A percentile compares a stretch with the other conserved stretches of the same genome.
These are phyloP conservation scores for Agrypnus murinus DNA, from an alignment of 2,888 invertebrate species.

Conservation along the genomic window DNA sequence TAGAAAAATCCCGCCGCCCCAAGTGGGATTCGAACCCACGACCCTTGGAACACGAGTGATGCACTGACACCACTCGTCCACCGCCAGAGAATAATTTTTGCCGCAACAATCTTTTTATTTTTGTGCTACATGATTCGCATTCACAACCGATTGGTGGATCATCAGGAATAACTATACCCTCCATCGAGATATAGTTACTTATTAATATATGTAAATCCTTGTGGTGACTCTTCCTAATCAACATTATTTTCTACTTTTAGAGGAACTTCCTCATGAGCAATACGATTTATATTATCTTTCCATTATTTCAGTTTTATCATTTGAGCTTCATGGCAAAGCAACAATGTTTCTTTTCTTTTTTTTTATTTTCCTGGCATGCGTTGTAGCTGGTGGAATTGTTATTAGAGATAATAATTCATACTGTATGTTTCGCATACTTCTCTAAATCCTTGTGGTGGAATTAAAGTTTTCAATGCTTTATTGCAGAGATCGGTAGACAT, in stretches of 20 bases:
- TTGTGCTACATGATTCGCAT: constrained; percentile 77
- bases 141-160: constrained; percentile 89
- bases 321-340: constrained; percentile 75
- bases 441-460: constrained; percentile 66
- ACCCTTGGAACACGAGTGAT: no score
- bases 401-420: constrained; percentile 72
- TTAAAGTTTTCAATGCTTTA: constrained; percentile 70
- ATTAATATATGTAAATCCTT: constrained; percentile 89
- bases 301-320: constrained; percentile 78
- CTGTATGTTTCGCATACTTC: constrained; percentile 68
- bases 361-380: constrained; percentile 70
- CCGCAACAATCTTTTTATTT: constrained; percentile 78
- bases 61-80: no score
- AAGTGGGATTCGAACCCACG: no score
- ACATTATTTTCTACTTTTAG: constrained; percentile 86
- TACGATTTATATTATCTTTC: constrained; percentile 83
- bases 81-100: constrained; percentile 73
- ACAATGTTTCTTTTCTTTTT: constrained; percentile 71
- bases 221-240: constrained; percentile 88
- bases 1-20: no score
- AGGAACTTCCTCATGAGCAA: constrained; percentile 79
- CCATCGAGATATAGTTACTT: constrained; percentile 82
- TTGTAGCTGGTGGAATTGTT: constrained; percentile 67
- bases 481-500: constrained; percentile 66
- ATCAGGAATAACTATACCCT: constrained; percentile 82